These are phyloP conservation scores for Phrynocephalus guinanensis DNA, from an alignment of 2,797 vertebrate genomes.

Conservation along the genomic window DNA sequence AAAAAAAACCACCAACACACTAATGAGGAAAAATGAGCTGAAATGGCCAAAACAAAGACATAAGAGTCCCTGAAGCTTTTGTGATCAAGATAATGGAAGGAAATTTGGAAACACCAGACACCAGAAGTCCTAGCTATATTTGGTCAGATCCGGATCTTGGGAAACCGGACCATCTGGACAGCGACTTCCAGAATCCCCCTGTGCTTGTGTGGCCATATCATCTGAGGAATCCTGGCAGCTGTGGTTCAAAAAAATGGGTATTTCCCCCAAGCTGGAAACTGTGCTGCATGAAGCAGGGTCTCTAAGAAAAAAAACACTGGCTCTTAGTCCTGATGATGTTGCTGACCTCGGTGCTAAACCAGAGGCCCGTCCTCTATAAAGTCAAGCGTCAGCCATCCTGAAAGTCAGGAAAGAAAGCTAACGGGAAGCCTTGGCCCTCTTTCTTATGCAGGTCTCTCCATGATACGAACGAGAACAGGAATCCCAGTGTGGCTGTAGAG, in stretches of 20 bases:
- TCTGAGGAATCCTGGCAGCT: too few relatives aligned
- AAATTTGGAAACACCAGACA: neutral
- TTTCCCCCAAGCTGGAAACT: neutral
- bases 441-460: neutral
- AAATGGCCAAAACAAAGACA: neutral
- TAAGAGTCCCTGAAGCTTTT: neutral
- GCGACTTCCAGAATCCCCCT: too few relatives aligned
- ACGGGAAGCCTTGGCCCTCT: neutral
- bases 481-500: too few relatives aligned
- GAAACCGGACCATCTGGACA: too few relatives aligned
- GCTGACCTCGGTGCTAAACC: neutral
- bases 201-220: too few relatives aligned
- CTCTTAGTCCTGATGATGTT: neutral
- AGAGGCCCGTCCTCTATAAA: too few relatives aligned
- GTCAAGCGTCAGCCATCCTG: neutral
- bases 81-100: neutral
- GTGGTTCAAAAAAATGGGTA: neutral
- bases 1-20: neutral
- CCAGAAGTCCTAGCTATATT: neutral
- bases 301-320: neutral
- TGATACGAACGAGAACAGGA: too few relatives aligned
- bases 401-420: neutral
- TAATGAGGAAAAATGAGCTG: conserved; percentile 26
- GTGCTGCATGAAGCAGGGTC: too few relatives aligned
- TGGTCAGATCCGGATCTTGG: too few relatives aligned